Conservation (phyloP, 2,797 vertebrate species). For the Psittacula derbiana region DNA sequence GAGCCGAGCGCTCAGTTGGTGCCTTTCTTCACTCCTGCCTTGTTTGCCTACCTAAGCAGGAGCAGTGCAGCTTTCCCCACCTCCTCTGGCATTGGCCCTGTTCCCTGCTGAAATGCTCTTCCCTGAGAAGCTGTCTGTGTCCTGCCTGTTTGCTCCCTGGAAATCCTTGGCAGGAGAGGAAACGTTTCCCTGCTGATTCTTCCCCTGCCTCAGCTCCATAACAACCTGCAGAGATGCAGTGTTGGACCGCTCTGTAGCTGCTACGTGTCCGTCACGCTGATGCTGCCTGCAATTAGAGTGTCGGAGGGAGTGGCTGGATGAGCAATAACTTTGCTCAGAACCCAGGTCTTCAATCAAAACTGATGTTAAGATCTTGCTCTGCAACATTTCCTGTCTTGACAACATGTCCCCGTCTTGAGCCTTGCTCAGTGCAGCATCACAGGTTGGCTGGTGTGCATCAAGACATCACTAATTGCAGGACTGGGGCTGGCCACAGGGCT, state of each 20-base stretch:
- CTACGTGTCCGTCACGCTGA: neutral
- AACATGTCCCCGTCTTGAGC: neutral
- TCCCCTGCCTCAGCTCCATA: neutral
- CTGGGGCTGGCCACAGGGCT: neutral
- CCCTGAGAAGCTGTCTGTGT: neutral
- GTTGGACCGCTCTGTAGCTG: neutral
- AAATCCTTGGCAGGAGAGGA: neutral
- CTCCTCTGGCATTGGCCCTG: fast-evolving
- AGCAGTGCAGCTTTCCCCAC: neutral
- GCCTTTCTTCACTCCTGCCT: neutral
- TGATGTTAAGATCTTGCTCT: neutral
- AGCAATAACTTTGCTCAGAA: neutral
- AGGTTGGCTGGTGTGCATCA: neutral
- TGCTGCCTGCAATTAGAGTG: neutral
- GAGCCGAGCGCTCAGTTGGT: neutral
- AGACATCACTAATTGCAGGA: neutral
- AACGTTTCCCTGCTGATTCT: neutral
- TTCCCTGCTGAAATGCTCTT: neutral
- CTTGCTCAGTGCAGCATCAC: neutral
- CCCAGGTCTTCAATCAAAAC: neutral
- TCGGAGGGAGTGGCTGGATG: neutral
- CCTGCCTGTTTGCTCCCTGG: neutral
- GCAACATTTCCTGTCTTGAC: neutral
- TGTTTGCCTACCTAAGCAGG: neutral
- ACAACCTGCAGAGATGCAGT: neutral